These are phyloP conservation scores for Rhagoletis zephyria DNA, from an alignment of 1,140 invertebrate species.

Conservation along the genomic window DNA sequence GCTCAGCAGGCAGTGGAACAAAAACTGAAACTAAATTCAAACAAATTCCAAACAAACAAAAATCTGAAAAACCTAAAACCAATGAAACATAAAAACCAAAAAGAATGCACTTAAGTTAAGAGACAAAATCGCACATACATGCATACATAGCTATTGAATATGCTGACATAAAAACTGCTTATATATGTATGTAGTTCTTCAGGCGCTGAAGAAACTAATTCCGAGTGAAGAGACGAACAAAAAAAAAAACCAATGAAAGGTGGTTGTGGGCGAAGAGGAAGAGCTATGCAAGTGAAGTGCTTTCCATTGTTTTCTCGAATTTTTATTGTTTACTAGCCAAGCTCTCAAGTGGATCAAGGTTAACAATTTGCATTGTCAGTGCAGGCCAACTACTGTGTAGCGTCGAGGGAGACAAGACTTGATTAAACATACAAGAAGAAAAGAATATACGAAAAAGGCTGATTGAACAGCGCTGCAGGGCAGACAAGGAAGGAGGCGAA, in stretches of 20 bases:
- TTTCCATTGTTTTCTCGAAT: conserved; percentile 1
- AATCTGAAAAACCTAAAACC: background rate
- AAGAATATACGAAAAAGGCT: background rate
- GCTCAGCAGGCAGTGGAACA: background rate
- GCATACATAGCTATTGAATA: background rate
- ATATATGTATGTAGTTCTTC: background rate
- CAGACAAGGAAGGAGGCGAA: background rate
- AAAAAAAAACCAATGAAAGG: background rate
- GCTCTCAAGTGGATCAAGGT: conserved; percentile 43
- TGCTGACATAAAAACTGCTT: background rate
- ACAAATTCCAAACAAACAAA: background rate
- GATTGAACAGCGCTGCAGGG: conserved; percentile 13
- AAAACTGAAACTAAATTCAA: conserved; percentile 26
- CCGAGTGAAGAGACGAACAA: background rate
- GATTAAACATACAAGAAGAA: background rate
- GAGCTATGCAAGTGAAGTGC: background rate
- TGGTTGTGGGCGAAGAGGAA: background rate
- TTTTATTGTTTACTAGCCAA: conserved; percentile 28
- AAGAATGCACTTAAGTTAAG: background rate
- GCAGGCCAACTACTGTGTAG: background rate
- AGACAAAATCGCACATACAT: background rate
- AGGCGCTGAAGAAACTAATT: conserved; percentile 6
- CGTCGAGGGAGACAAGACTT: background rate
- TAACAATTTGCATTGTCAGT: conserved; percentile 23
- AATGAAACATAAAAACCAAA: background rate